Base-by-base conservation (phyloP, 2,888 invertebrate species). In the Acrobasis consociella region DNA sequence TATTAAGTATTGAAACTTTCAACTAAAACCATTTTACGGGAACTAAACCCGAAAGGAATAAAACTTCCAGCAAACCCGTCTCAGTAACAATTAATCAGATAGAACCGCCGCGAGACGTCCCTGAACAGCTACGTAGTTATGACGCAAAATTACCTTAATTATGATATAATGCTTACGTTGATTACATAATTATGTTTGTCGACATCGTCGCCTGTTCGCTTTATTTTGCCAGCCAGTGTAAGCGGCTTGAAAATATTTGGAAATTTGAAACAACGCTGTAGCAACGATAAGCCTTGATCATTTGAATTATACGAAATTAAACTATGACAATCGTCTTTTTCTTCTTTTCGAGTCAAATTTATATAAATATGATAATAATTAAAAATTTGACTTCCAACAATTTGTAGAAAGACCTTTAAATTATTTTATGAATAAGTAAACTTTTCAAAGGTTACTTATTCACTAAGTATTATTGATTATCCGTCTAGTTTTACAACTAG, bases 141-240 rank as follows among this genome's bases (percentile, higher is more conserved):
- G n/a, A n/a, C 56, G 39, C 8, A 9, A 38, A 38, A 38, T 55
- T 17, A 56, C 42, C 56, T 8, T 56, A 56, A 56, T 56, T 56
- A 56, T 42, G 56, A 56, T 56, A 53, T 37, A 38, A 53, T 55
- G 39, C 55, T 55, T 37, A 15, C 55, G 39, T 55, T 39, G 55
- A 55, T 55, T 55, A 55, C 15, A 10, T 53, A 53, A 38, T 55
- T 39, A 55, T 11, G 15, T 55, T 37, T 39, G 55, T 39, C 55
- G 55, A 39, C 10, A 39, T 15, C 15, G 15, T 39, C 9, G 15
- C 9, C 38, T 38, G 16, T 39, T 38, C 55, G 37, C 37, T 55
- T 16, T 39, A 16, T 39, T 38, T 46, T 46, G 46, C 13, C 11
- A 46, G 46, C 46, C 5, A 46, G 46, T 13, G 13, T 46, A 46